Base-by-base conservation (phyloP, 2,113 vertebrate species). In the Hemibagrus wyckioides region DNA sequence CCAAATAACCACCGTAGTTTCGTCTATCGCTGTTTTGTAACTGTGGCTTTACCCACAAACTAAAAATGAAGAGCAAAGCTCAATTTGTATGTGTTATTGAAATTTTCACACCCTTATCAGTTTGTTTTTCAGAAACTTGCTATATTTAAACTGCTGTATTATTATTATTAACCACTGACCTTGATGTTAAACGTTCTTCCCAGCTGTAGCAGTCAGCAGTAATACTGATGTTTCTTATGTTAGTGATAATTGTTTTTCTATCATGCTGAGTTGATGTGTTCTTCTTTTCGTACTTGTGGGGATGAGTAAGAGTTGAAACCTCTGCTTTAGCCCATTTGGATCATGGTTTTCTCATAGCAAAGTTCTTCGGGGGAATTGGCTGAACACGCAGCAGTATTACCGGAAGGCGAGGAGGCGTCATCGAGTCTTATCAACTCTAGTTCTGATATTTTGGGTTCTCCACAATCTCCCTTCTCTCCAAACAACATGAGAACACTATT, bases 381-480 rank as follows among this genome's bases (percentile, higher is more conserved):
- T 61, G 76, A 84, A 87, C 33, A 73, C n/a, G n/a, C 28, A 81
- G 85, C 52, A 52, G 63, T 75, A 30, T 9, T 57, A 86, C 73
- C 59, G 67, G 67, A 52, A 48, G 75, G 1, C 30, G 15, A 13
- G 39, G 89, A 91, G 57, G 79, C 79, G 82, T 91, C 90, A 63
- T 92, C 79, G 17, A 56, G 21, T 90, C 93, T 95, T 95, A 95
- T 95, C 94, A 93, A 75, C 77, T 65, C 65, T 89, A 83, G 89
- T 91, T 93, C 90, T 90, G 87, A 90, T 93, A 92, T 94, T 87
- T 94, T 94, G 91, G 91, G 91, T 90, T 94, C 92, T 86, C 82
- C 87, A 90, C 91, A 90, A 94, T 94, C 92, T 90, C 87, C 89
- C 69, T 83, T 92, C 89, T 90, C 87, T 82, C 90, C 92, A 87